Evolutionary conservation across 2,113 vertebrate genomes (phyloP).

Genomic region (Eretmochelys imbricata): DNA sequence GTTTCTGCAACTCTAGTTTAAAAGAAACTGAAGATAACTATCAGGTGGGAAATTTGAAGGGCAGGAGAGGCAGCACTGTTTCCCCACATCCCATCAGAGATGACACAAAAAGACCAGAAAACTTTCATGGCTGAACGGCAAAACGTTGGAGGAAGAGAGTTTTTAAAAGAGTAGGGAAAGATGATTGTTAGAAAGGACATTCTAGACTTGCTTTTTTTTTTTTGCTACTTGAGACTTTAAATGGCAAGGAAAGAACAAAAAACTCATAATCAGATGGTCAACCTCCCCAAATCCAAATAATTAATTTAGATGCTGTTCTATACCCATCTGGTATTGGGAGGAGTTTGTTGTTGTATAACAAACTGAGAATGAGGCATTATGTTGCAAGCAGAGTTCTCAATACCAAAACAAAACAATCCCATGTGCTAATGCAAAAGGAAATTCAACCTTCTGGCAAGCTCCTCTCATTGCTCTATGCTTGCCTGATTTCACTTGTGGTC

Average conservation of each 20-base stretch:
- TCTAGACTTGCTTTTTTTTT: background rate
- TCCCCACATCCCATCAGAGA: background rate
- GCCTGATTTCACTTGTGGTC: background rate
- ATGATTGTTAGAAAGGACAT: background rate
- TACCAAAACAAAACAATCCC: background rate
- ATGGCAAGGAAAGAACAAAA: background rate
- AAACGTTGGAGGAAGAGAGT: background rate
- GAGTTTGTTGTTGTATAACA: background rate
- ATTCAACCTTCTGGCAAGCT: background rate
- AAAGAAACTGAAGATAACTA: background rate
- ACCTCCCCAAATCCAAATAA: background rate
- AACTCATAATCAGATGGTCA: background rate
- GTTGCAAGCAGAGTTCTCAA: background rate
- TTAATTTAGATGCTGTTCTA: background rate
- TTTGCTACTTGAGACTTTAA: background rate
- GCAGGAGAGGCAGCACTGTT: background rate
- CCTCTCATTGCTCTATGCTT: background rate
- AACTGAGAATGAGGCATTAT: background rate
- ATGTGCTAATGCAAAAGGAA: background rate
- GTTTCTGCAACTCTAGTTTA: background rate
- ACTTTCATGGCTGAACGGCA: background rate
- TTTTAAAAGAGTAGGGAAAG: background rate
- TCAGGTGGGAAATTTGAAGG: background rate
- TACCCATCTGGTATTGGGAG: background rate
- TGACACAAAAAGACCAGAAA: background rate